Evolutionary conservation across 2,797 vertebrate genomes (phyloP).

Genomic region (Sebastolobus altivelis): DNA sequence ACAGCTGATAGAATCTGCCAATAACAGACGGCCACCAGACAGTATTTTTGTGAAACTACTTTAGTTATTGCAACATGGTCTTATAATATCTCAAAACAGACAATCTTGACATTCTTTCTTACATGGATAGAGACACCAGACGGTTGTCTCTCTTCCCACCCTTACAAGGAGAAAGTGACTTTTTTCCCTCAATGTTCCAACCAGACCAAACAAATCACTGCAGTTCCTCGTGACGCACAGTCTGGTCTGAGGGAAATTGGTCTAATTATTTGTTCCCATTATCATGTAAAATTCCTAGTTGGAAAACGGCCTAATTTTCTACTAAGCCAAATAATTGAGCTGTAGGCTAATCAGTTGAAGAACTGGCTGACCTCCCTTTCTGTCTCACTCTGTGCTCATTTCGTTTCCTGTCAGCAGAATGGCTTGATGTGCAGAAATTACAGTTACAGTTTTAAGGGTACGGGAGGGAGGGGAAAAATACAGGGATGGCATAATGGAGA

Average conservation of each 20-base stretch:
- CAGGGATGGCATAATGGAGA: not conserved
- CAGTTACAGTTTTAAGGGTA: not conserved
- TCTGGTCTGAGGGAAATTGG: conserved; percentile 47
- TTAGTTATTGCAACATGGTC: not conserved
- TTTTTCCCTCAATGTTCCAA: conserved; percentile 17
- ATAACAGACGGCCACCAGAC: not conserved
- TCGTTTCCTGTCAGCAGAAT: conserved; percentile 11
- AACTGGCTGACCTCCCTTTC: conserved; percentile 32
- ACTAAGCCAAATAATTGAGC: conserved; percentile 49
- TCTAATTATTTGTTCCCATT: conserved; percentile 61
- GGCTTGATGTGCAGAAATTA: conserved; percentile 33
- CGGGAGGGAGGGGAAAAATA: not conserved
- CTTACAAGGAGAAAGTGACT: not conserved
- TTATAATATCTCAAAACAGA: not conserved
- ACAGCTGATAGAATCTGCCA: not conserved
- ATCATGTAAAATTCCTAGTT: conserved; percentile 38
- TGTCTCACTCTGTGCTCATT: conserved; percentile 16
- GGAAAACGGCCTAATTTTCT: conserved; percentile 41
- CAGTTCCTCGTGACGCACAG: conserved; percentile 35
- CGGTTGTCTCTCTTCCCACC: conserved; percentile 19
- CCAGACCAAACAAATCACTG: conserved; percentile 15
- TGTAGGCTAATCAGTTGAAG: conserved; percentile 33
- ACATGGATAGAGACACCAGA: conserved; percentile 2
- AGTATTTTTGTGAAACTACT: not conserved
- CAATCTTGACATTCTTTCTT: not conserved